Conservation (phyloP, 2,113 vertebrate genomes). For the Cariama cristata region DNA sequence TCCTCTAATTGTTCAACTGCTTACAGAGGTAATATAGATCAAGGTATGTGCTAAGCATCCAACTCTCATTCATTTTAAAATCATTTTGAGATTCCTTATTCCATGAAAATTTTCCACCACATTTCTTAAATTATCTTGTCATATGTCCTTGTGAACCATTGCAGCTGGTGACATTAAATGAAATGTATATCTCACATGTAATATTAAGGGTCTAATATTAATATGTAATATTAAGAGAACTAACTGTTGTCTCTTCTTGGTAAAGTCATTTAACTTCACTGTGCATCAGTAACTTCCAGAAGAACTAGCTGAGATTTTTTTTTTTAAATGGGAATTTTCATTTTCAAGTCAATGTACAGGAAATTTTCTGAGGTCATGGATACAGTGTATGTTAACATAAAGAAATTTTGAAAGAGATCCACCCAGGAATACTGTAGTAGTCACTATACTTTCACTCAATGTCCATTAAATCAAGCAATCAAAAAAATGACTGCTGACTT, state of each 20-base stretch:
- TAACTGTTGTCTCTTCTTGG: not conserved
- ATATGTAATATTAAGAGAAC: too few species aligned
- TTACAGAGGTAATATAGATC: not conserved
- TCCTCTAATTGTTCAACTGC: not conserved
- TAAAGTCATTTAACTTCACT: not conserved
- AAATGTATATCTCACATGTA: not conserved
- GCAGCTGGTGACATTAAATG: not conserved
- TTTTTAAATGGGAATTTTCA: not conserved
- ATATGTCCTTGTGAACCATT: not conserved
- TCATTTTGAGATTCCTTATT: not conserved
- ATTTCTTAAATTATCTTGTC: not conserved
- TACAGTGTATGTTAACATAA: not conserved
- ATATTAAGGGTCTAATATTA: not conserved
- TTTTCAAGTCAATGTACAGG: not conserved
- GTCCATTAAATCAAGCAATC: not conserved
- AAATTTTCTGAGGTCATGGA: not conserved
- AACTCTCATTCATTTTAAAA: not conserved
- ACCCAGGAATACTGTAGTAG: not conserved
- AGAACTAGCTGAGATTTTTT: not conserved
- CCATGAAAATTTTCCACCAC: not conserved
- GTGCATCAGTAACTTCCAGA: not conserved
- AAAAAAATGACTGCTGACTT: not conserved
- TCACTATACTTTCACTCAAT: not conserved
- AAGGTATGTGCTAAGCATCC: not conserved
- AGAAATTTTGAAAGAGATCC: not conserved